A percentile compares a stretch with the other conserved stretches of the same genome.
Evolutionary conservation across 1,140 invertebrate genomes (phyloP).

Genomic region (Mylabris phalerata): DNA sequence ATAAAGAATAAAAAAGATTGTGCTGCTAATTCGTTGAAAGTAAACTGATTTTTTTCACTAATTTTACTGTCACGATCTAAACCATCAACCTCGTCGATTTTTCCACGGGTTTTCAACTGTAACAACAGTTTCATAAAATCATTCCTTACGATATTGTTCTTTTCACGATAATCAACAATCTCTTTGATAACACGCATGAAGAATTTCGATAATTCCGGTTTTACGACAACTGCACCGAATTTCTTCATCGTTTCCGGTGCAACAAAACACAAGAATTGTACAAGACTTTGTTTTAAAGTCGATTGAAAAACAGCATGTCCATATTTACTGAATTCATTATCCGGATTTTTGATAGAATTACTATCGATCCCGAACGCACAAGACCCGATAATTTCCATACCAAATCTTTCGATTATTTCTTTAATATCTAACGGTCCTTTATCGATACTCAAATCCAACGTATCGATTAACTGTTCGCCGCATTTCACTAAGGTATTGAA

Average conservation of each 20-base stretch:
- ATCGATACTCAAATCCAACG: slow-evolving; percentile 19
- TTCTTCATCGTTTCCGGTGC: neutral
- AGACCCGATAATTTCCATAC: slow-evolving; percentile 49
- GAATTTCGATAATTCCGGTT: slow-evolving; percentile 24
- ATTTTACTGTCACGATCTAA: slow-evolving; percentile 14
- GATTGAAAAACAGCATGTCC: slow-evolving; percentile 25
- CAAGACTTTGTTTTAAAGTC: neutral
- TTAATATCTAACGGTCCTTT: slow-evolving; percentile 36
- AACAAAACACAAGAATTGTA: neutral
- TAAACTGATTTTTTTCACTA: slow-evolving; percentile 1
- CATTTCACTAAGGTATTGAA: slow-evolving; percentile 28
- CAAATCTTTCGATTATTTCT: slow-evolving; percentile 43
- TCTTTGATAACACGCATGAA: slow-evolving; percentile 34
- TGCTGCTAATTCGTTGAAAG: neutral
- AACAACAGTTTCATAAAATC: slow-evolving; percentile 19
- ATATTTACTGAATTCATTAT: slow-evolving; percentile 46
- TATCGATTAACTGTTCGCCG: slow-evolving; percentile 39
- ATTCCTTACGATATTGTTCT: slow-evolving; percentile 14
- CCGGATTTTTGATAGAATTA: slow-evolving; percentile 45
- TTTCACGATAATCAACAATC: slow-evolving; percentile 41
- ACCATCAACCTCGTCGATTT: slow-evolving; percentile 29
- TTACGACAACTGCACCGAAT: neutral
- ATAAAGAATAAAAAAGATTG: slow-evolving; percentile 36
- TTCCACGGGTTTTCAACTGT: slow-evolving; percentile 21
- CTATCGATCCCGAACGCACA: slow-evolving; percentile 51